These are phyloP conservation scores for Sussaba pulchella DNA, from an alignment of 2,888 invertebrate species.

Conservation along the genomic window DNA sequence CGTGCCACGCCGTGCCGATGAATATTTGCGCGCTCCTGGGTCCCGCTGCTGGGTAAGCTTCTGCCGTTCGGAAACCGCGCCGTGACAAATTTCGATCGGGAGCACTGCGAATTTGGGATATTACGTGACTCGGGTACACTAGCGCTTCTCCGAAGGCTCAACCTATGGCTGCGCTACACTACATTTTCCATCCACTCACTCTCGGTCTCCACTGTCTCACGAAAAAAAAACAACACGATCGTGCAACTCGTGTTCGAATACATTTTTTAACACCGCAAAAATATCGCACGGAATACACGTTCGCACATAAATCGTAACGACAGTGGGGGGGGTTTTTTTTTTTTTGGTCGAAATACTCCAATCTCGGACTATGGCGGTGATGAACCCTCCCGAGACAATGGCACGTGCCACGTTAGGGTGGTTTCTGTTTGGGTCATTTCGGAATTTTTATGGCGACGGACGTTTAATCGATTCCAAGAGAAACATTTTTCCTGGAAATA, in stretches of 20 bases:
- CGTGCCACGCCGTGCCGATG: slow-evolving; percentile 63
- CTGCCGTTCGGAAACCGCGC: slow-evolving; percentile 46
- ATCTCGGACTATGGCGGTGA: slow-evolving; percentile 25
- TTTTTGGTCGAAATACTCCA: slow-evolving; percentile 18
- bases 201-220: slow-evolving; percentile 41
- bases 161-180: slow-evolving; percentile 15
- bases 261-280: slow-evolving; percentile 30
- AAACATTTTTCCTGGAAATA: too few species aligned
- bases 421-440: too few species aligned
- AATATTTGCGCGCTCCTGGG: slow-evolving; percentile 59
- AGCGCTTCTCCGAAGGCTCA: slow-evolving; percentile 19
- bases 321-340: slow-evolving; percentile 9
- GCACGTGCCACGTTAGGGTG: background rate
- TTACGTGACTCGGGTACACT: slow-evolving; percentile 78
- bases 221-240: background rate
- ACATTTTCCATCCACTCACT: slow-evolving; percentile 40
- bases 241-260: slow-evolving; percentile 41
- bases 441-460: too few species aligned
- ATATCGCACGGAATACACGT: slow-evolving; percentile 23
- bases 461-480: too few species aligned
- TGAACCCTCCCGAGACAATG: background rate
- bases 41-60: slow-evolving; percentile 34
- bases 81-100: slow-evolving; percentile 77
- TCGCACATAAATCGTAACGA: slow-evolving; percentile 23
- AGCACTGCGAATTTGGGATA: slow-evolving; percentile 74